Base-by-base conservation (phyloP, 2,797 vertebrate species). In the Sorex maritimensis region DNA sequence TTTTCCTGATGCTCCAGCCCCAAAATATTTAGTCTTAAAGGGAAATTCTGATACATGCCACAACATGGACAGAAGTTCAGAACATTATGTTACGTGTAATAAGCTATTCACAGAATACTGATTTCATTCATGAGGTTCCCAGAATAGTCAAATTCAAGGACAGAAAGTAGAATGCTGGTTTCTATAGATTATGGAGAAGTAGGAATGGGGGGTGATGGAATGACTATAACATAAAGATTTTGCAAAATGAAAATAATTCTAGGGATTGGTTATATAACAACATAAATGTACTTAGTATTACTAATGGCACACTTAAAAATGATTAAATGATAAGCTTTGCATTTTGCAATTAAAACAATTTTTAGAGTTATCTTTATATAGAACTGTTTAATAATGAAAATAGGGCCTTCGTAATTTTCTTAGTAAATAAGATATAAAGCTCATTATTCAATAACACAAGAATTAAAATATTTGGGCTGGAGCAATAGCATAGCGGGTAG, bases 341-440 rank as follows among this genome's bases (percentile, higher is more conserved):
- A 81, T 46, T 72, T 90, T 49, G 61, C 41, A 81, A 73, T 21
- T 72, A 81, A 44, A 77, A 28, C 0, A 26, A 34, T 72, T 82
- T 19, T 23, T 23, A 74, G 6, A 71, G 68, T 68, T 84, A 77
- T 38, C 94, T 81, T 78, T 13, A 58, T 58, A 92, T 69, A 88
- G 69, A 87, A 12, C 30, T 12, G 49, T 61, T 88, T 94, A 87
- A 85, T 87, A 86, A 88, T 82, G 46, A 23, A 4, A 79, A 86
- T 81, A 44, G 44, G 12, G 6, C 6, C n/a, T 65, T 58, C 67
- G 68, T 12, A 78, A n/a, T 11, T 30, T 55, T 79, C 52, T 74
- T 68, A 21, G 6, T 74, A 73, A 93, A 63, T 72, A 69, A 38
- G 46, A 92, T 19, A 72, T 24, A 67, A 15, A 67, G 7, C 23